Percentiles rank a stretch among this genome's conserved stretches.
phyloP scores from a whole-genome alignment of 1,140 invertebrate genomes.

The Centruroides sculpturatus region DNA sequence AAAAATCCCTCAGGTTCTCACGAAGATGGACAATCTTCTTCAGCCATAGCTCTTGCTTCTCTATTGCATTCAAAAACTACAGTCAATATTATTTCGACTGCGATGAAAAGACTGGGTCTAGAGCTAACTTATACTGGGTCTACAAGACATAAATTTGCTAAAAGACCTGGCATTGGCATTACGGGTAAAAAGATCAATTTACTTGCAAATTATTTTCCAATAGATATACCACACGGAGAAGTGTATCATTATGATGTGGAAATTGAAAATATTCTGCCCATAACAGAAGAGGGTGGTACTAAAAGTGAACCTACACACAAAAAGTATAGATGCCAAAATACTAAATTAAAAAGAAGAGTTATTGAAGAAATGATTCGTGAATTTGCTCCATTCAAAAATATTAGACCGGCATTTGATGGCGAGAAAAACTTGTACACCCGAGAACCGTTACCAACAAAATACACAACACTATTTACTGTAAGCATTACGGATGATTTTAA shows the following conservation, averaged over 20 bases:
- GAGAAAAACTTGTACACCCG: no score
- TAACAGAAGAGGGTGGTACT: background rate
- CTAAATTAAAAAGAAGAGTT: slow-evolving; percentile 2
- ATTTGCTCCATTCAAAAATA: background rate
- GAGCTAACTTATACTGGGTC: no score
- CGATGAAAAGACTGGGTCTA: no score
- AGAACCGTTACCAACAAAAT: background rate
- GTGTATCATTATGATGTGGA: slow-evolving; percentile 12
- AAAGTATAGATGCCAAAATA: slow-evolving; percentile 4
- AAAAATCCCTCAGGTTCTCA: no score
- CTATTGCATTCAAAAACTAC: no score
- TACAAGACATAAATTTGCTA: background rate
- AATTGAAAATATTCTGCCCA: background rate
- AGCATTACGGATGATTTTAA: background rate
- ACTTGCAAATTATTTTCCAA: slow-evolving; percentile 2
- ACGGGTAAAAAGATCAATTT: slow-evolving; percentile 3
- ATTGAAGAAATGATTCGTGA: background rate
- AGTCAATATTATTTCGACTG: no score
- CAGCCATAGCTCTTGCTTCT: no score
- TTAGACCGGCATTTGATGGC: slow-evolving; percentile 7
- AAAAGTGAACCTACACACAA: background rate
- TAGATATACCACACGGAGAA: no score
- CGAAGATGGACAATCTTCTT: no score
- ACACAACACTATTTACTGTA: background rate
- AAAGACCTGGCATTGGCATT: background rate